Evolutionary conservation across 2,113 vertebrate species (phyloP).

Genomic region (Neopipo cinnamomea): DNA sequence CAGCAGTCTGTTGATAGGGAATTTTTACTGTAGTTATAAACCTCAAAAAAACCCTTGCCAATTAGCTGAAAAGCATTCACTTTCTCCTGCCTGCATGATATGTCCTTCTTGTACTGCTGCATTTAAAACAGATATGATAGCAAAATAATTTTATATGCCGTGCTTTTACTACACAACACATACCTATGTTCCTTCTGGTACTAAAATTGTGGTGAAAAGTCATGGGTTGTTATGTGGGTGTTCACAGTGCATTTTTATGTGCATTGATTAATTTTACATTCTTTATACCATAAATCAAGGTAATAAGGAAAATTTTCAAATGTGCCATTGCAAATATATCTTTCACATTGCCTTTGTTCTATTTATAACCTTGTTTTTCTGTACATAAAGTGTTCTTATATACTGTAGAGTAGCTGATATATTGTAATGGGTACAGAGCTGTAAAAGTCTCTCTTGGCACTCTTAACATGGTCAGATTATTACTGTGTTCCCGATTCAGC

Average conservation of each 20-base stretch:
- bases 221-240: constrained; percentile 76
- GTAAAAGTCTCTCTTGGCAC: constrained; percentile 84
- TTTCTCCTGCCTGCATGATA: not conserved
- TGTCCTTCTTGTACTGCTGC: not conserved
- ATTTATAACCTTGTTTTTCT: constrained; percentile 70
- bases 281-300: constrained; percentile 80
- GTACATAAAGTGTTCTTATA: constrained; percentile 72
- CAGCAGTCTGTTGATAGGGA: not conserved
- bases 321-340: constrained; percentile 72
- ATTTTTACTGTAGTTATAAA: constrained; percentile 41
- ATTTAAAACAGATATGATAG: constrained; percentile 19
- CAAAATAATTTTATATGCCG: constrained; percentile 31
- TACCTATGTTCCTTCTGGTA: not conserved
- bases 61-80: constrained; percentile 43
- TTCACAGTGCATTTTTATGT: constrained; percentile 79
- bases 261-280: constrained; percentile 80
- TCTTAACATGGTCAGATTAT: constrained; percentile 90
- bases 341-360: constrained; percentile 70
- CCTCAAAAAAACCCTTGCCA: constrained; percentile 9
- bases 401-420: constrained; percentile 72
- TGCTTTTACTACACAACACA: not conserved
- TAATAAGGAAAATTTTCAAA: constrained; percentile 74
- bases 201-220: constrained; percentile 75
- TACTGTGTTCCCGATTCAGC: constrained; percentile 88
- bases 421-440: constrained; percentile 74